A percentile compares a stretch with the other conserved stretches of the same genome.
phyloP scores from a whole-genome alignment of 2,113 vertebrate genomes.

The Corythornis vintsioides region DNA sequence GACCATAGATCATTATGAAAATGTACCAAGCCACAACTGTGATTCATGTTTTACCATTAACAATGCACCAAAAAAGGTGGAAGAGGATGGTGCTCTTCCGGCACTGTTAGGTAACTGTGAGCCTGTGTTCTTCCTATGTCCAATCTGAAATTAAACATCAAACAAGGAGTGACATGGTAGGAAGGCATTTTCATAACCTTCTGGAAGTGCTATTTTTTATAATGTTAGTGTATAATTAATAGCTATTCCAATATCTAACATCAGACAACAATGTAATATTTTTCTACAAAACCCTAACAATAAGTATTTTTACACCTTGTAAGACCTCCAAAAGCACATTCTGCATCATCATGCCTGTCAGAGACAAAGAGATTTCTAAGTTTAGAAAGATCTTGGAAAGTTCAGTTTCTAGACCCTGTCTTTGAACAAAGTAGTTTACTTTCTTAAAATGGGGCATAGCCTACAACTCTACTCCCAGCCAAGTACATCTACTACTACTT shows the following conservation, averaged over 20 bases:
- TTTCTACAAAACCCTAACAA: neutral
- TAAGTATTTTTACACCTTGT: neutral
- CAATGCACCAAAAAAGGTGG: neutral
- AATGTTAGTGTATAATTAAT: neutral
- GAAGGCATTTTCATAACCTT: neutral
- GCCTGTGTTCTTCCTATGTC: neutral
- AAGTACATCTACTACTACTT: neutral
- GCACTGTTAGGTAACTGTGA: neutral
- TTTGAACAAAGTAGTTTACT: neutral
- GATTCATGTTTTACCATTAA: constrained; percentile 31
- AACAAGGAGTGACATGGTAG: neutral
- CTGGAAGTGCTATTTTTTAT: neutral
- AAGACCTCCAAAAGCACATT: neutral
- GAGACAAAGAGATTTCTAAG: neutral
- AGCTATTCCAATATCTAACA: neutral
- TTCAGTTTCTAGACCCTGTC: neutral
- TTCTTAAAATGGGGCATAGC: neutral
- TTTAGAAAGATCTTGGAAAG: neutral
- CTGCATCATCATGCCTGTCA: neutral
- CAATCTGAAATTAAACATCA: neutral
- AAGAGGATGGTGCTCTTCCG: neutral
- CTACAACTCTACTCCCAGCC: neutral
- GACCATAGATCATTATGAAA: neutral
- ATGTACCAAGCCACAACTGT: neutral
- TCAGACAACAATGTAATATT: neutral